A percentile compares a stretch with the other conserved stretches of the same genome.
Conservation (phyloP, 2,113 vertebrate species). For the Gavia stellata region DNA sequence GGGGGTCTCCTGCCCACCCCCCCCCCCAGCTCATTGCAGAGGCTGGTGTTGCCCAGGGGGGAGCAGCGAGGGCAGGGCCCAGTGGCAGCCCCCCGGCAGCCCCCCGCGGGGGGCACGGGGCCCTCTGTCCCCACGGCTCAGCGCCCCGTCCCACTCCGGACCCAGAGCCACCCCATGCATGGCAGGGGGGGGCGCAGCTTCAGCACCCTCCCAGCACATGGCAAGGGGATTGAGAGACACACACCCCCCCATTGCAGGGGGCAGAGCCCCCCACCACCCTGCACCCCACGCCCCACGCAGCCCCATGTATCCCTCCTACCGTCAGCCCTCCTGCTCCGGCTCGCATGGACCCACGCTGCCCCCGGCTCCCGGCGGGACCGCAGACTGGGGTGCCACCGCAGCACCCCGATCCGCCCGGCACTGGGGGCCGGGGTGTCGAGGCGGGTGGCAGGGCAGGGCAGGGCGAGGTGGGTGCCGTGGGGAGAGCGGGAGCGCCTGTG, state of each 20-base stretch:
- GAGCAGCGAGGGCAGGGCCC: not conserved
- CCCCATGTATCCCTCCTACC: not conserved
- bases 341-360: not conserved
- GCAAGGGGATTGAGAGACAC: not conserved
- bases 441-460: not conserved
- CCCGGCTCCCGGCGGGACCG: not conserved
- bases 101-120: not conserved
- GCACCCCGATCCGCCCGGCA: not conserved
- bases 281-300: not conserved
- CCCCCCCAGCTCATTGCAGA: not conserved
- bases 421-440: not conserved
- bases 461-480: not conserved
- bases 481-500: not conserved
- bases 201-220: not conserved
- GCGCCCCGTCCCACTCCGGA: not conserved
- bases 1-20: not conserved
- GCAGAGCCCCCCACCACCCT: not conserved
- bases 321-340: not conserved
- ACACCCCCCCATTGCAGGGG: fast-evolving
- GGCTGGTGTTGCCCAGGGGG: not conserved
- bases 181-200: not conserved
- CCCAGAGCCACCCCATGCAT: not conserved
- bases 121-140: not conserved
- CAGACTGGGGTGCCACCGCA: not conserved
- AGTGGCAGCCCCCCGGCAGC: not conserved